Evolutionary conservation across 2,797 vertebrate species (phyloP).

Genomic region (Hippoglossus hippoglossus): DNA sequence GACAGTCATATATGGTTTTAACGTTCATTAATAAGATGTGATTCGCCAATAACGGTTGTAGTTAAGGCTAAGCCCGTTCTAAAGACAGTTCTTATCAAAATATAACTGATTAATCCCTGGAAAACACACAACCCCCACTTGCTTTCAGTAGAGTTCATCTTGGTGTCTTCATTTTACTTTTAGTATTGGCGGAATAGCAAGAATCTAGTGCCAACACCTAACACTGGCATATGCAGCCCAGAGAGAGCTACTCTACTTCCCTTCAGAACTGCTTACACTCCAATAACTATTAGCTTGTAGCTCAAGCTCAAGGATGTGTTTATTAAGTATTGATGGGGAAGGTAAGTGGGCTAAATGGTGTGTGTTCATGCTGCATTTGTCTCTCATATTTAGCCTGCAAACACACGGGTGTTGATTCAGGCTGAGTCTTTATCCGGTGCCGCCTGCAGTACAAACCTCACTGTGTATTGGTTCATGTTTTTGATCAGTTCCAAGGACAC

Average conservation of each 20-base stretch:
- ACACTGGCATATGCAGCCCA: not conserved
- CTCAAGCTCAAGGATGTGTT: constrained; percentile 11
- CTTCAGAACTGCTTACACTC: not conserved
- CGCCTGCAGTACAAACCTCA: not conserved
- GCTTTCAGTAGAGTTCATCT: not conserved
- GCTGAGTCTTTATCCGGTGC: not conserved
- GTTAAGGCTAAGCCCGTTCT: too few species aligned
- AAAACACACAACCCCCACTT: not conserved
- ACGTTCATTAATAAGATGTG: too few species aligned
- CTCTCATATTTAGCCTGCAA: constrained; percentile 25
- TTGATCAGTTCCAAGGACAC: too few species aligned
- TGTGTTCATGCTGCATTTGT: constrained; percentile 13
- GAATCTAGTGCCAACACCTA: too few species aligned
- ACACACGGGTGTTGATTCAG: constrained; percentile 30
- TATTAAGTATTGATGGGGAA: constrained; percentile 11
- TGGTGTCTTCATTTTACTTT: not conserved
- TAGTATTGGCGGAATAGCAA: too few species aligned
- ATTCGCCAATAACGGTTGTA: too few species aligned
- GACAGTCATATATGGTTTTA: too few species aligned
- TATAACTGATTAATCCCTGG: too few species aligned
- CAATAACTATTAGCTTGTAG: constrained; percentile 5
- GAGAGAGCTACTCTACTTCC: not conserved
- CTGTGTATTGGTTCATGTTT: too few species aligned
- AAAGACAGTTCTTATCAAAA: too few species aligned
- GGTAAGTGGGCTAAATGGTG: constrained; percentile 14